Percentiles rank a stretch among this genome's conserved stretches.
These are phyloP conservation scores for Scaptomyza hsui DNA, from an alignment of 1,140 invertebrate genomes.

Conservation along the genomic window DNA sequence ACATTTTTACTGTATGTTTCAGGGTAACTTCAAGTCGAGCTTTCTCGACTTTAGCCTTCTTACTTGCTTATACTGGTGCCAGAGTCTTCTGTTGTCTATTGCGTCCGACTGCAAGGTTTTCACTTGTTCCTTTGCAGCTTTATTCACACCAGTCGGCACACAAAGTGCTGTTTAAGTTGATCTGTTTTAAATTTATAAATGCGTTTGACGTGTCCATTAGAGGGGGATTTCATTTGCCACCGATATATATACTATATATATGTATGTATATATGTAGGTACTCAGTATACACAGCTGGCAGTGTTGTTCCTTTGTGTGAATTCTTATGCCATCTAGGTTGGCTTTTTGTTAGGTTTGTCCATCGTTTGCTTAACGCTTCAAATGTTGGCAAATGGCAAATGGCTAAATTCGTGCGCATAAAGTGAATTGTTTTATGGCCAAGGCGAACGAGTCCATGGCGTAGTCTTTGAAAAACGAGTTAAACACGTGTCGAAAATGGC, in stretches of 20 bases:
- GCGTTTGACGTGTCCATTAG: conserved; percentile 52
- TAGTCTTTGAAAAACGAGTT: conserved; percentile 78
- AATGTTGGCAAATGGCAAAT: conserved; percentile 77
- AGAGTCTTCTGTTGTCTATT: too few species aligned
- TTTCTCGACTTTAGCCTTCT: too few species aligned
- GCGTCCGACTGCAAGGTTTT: too few species aligned
- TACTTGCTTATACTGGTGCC: too few species aligned
- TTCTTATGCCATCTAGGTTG: conserved; percentile 24
- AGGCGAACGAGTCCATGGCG: conserved; percentile 7
- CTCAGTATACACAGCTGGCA: conserved; percentile 3
- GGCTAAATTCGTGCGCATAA: conserved; percentile 78
- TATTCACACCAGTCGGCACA: too few species aligned
- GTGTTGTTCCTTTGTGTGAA: background rate
- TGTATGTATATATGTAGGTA: background rate
- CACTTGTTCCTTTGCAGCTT: too few species aligned
- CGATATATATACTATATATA: conserved; percentile 12
- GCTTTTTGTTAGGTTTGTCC: conserved; percentile 25
- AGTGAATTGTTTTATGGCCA: conserved; percentile 77
- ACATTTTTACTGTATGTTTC: too few species aligned
- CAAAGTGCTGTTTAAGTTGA: conserved; percentile 21
- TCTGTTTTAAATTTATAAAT: conserved; percentile 78
- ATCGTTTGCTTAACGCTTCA: conserved; percentile 64
- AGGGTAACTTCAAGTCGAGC: too few species aligned
- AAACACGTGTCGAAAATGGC: conserved; percentile 81
- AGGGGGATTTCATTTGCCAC: conserved; percentile 47